These are phyloP conservation scores for Bubo scandiacus DNA, from an alignment of 2,113 vertebrate genomes.

Conservation along the genomic window DNA sequence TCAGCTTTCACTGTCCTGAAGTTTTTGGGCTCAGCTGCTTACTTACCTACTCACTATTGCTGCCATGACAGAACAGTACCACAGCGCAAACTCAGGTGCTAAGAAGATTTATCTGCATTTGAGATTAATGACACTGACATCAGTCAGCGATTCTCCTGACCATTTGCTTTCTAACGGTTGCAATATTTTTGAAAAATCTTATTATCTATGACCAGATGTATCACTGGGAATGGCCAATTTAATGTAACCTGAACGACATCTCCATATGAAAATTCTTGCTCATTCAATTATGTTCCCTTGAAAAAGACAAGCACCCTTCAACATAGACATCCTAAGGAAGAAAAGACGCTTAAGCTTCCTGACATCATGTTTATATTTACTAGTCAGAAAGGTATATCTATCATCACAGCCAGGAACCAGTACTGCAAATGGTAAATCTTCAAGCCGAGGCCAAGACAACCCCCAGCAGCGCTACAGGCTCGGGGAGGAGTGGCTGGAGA, in stretches of 20 bases:
- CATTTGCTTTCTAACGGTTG: background rate
- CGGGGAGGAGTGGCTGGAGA: too few species aligned
- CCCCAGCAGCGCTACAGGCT: too few species aligned
- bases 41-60: background rate
- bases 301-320: background rate
- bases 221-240: background rate
- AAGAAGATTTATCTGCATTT: background rate
- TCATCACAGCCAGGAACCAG: background rate
- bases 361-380: background rate
- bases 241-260: background rate
- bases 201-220: accelerated
- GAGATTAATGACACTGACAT: background rate
- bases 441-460: background rate
- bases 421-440: background rate
- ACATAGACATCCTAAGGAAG: background rate
- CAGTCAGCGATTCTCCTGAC: background rate
- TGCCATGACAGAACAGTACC: background rate
- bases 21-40: background rate
- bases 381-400: background rate
- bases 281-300: background rate
- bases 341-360: background rate
- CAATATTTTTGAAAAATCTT: background rate
- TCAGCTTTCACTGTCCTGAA: background rate
- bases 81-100: background rate
- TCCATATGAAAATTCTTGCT: background rate